Percentiles rank a stretch among this genome's conserved stretches.
Conservation (phyloP, 92 coral and sea anemone species). For the Ricordea florida region DNA sequence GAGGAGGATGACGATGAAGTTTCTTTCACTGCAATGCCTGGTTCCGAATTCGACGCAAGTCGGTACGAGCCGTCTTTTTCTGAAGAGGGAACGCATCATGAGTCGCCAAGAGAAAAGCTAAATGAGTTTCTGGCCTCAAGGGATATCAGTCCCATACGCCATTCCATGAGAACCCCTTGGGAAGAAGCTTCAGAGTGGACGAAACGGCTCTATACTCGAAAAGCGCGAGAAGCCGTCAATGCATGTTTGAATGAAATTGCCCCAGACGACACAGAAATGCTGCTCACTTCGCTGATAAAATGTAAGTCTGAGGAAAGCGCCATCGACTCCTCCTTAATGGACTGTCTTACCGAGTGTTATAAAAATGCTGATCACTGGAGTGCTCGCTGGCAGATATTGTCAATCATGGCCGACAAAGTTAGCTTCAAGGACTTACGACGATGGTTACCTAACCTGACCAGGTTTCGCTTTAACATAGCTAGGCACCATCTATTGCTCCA, state of each 20-base stretch:
- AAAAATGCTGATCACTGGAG: background rate
- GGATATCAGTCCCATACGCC: slow-evolving; percentile 62
- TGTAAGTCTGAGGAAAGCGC: background rate
- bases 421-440: background rate
- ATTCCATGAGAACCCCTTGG: slow-evolving; percentile 50
- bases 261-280: slow-evolving; percentile 25
- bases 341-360: background rate
- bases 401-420: background rate
- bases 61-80: no score
- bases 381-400: background rate
- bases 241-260: no score
- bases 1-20: no score
- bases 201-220: slow-evolving; percentile 46
- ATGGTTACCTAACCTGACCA: slow-evolving; percentile 12
- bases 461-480: slow-evolving; percentile 45
- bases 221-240: slow-evolving; percentile 45
- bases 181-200: slow-evolving; percentile 59
- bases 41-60: no score
- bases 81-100: no score
- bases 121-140: no score
- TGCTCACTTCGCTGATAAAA: background rate
- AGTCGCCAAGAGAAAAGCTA: no score
- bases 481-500: slow-evolving; percentile 53
- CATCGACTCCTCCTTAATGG: slow-evolving; percentile 20
- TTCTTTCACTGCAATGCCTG: no score